Conservation (phyloP, 2,797 vertebrate species). For the Phaenicophaeus curvirostris region DNA sequence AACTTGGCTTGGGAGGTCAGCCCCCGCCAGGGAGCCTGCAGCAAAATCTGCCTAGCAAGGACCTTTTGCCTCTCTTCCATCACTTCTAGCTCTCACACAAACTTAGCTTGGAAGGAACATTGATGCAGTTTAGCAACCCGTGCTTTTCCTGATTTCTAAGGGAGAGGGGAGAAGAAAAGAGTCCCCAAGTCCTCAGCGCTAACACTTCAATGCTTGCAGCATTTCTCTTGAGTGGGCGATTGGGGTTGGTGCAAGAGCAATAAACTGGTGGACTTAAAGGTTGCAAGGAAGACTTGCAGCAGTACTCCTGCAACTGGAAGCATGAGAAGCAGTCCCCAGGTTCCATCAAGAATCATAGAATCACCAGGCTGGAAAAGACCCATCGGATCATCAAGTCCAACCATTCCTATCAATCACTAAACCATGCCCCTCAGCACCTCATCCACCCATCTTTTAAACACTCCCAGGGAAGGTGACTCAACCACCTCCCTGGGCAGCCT, state of each 20-base stretch:
- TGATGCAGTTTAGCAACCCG: neutral
- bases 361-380: too few species aligned
- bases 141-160: neutral
- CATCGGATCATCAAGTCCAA: too few species aligned
- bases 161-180: neutral
- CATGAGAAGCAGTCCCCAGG: neutral
- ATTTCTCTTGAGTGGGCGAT: neutral
- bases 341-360: too few species aligned
- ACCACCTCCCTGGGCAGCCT: too few species aligned
- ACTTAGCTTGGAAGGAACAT: neutral
- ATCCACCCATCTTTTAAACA: too few species aligned
- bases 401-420: too few species aligned
- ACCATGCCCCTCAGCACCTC: too few species aligned
- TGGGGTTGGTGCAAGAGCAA: neutral
- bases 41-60: neutral
- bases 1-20: neutral
- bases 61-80: neutral
- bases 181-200: neutral
- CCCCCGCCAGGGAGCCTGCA: neutral
- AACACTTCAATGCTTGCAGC: neutral
- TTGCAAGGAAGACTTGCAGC: neutral
- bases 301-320: neutral
- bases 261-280: neutral
- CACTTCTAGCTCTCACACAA: accelerated
- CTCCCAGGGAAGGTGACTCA: too few species aligned